Evolutionary conservation across 2,797 vertebrate species (phyloP), one percentile per base, ranked within the genome.

Genomic region (Echeneis naucrates): DNA sequence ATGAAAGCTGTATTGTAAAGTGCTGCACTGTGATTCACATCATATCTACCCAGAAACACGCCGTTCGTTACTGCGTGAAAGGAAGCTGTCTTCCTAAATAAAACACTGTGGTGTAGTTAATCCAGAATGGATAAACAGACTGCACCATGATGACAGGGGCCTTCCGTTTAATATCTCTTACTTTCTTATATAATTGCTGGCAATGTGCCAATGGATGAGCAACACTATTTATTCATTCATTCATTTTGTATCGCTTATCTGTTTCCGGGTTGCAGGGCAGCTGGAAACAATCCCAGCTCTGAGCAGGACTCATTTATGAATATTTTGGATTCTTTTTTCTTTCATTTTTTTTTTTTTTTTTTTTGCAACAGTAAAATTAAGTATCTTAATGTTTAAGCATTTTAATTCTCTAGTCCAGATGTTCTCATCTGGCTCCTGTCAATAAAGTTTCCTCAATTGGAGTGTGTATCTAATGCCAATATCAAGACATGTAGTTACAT

Each of bases 41-140:
- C 47, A 16, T 62, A 68, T 58, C 57, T 66, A 24, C 14, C 2
- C 24, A 42, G 37, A 68, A 54, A 72, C 62, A 52, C 54, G 42
- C 60, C 62, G 67, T 64, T 60, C 42, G 42, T 66, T 75, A 78
- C 68, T 69, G 59, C 45, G 69, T 38, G 24, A 59, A 33, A 32
- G 21, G 13, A 42, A 60, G 37, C 54, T 52, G 58, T 68, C 38
- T 38, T 50, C 24, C 17, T 8, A 16, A 67, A 59, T 8, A 57
- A 44, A 60, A 45, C 11, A 5, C 23, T 19, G 0, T 1, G 5
- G 24, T 21, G 2, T 1, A 12, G 23, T 21, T 51, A 8, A 63
- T 54, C 27, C 37, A 61, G 21, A 75, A 21, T 48, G 16, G 17
- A 8, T n/a, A 40, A 67, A 16, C 33, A 30, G 10, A 0, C 35